Base-by-base conservation (phyloP, 2,888 invertebrate species). In the Slavum lentiscoides region DNA sequence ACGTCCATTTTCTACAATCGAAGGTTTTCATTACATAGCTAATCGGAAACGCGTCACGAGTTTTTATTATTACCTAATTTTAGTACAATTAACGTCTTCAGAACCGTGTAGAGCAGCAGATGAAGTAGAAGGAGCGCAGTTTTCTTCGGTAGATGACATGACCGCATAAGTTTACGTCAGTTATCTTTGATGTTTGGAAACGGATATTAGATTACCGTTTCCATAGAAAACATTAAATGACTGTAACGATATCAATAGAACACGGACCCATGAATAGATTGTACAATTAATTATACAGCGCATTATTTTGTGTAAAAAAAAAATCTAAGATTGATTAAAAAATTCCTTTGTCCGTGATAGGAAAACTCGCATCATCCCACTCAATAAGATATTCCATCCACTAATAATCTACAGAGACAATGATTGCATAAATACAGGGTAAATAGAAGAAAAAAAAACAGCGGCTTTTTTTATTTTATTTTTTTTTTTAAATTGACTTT, bases 51-150 rank as follows among this genome's bases (percentile, higher is more conserved):
- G 13, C 13, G 43, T 49, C 0, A 0, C 4, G 0, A 9, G 2
- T 2, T 62, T 21, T 43, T 43, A 43, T 17, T 13, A 23, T 53
- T 74, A 74, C 73, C 62, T 62, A 13, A 74, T 74, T 30, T 53
- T 7, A n/a, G 15, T n/a, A 74, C 73, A 74, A 74, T 19, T 62
- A 8, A 8, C 5, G 7, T 74, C 30, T 74, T 62, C 49, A 3
- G 30, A 21, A 53, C 49, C 30, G 15, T 15, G 15, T n/a, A 23
- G 49, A 13, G 7, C 4, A 5, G 55, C 39, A 7, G n/a, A n/a
- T 13, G 73, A 74, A 30, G 62, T 74, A 53, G 62, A 74, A 8
- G 73, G 30, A 4, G 7, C 13, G 13, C n/a, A n/a, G 30, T 74
- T 49, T 49, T 62, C 17, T 15, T 62, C n/a, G 6, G 43, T 23